Evolutionary conservation across 2,888 invertebrate genomes (phyloP), one percentile per base, ranked within the genome.

Genomic region (Campoplex capitator): DNA sequence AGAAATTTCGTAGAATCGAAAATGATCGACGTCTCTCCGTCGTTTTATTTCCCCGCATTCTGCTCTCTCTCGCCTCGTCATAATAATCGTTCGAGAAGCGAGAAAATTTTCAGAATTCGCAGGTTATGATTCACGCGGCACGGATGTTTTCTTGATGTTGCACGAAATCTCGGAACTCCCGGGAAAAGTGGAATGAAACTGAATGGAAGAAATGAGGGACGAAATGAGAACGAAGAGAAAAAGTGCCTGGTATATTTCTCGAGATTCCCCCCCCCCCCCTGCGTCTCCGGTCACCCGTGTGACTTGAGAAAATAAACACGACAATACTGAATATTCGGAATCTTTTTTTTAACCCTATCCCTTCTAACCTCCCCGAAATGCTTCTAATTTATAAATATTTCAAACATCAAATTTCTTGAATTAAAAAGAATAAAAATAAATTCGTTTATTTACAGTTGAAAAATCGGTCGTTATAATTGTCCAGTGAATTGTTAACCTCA

Each of bases 241-340:
- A 48, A 65, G 75, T 18, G 6, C 51, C 48, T 71, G 51, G 45
- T 45, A 48, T 51, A 16, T 71, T 45, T n/a, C 77, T 28, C 56
- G 80, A 65, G 77, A 56, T 74, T 71, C 23, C 23, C 0, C 23
- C 23, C 23, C 23, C 23, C 23, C 23, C 23, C 23, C 23, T 23
- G 23, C 23, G 23, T 0, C 23, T 42, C 54, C 28, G 73, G 56
- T 76, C 32, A 51, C 18, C 42, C 80, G 7, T n/a, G 70, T 84
- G 89, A 89, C 89, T 83, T 85, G 86, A 83, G 85, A 75, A 89
- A 89, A 89, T 80, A 89, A 89, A 89, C 89, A 85, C 71, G 80
- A 74, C 73, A 74, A 78, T 71, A 77, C 51, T 18, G 38, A 6
- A 13, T 32, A 32, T 45, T 58, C 79, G 8, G 32, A 62, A 51